These are phyloP conservation scores for Habropoda laboriosa DNA, from an alignment of 1,140 invertebrate genomes.

Conservation along the genomic window DNA sequence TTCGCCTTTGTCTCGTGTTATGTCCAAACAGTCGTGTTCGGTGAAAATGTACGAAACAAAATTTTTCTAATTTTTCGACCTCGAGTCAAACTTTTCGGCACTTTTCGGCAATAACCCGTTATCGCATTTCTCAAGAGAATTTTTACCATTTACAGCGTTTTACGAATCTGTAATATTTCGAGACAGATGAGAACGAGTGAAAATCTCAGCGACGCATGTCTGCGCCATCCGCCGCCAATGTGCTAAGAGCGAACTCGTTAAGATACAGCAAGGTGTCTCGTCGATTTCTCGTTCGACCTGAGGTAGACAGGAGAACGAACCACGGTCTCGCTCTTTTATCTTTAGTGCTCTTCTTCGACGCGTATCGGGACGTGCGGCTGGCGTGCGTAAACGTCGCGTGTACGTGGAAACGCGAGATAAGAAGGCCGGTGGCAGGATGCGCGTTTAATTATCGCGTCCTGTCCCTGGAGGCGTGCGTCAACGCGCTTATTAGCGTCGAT, in stretches of 20 bases:
- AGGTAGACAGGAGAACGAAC: neutral
- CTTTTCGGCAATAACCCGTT: no score
- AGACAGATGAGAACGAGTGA: no score
- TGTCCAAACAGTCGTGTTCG: no score
- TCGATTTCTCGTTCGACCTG: neutral
- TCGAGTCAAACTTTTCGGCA: no score
- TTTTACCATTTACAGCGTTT: no score
- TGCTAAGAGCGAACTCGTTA: neutral
- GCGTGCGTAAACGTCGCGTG: neutral
- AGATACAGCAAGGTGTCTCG: neutral
- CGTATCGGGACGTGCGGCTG: neutral
- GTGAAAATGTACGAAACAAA: no score
- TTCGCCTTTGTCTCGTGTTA: no score
- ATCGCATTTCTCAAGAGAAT: no score
- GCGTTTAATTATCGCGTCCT: conserved; percentile 27
- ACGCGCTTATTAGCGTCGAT: neutral
- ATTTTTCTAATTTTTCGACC: no score
- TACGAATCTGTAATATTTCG: no score
- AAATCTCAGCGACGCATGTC: no score
- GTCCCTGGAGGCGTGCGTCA: neutral
- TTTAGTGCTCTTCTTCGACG: neutral
- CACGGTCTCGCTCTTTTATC: neutral
- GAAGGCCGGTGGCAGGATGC: neutral
- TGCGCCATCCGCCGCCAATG: no score
- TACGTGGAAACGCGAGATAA: conserved; percentile 9